These are phyloP conservation scores for Myrmophylax atrothorax DNA, from an alignment of 2,113 vertebrate species.

Conservation along the genomic window DNA sequence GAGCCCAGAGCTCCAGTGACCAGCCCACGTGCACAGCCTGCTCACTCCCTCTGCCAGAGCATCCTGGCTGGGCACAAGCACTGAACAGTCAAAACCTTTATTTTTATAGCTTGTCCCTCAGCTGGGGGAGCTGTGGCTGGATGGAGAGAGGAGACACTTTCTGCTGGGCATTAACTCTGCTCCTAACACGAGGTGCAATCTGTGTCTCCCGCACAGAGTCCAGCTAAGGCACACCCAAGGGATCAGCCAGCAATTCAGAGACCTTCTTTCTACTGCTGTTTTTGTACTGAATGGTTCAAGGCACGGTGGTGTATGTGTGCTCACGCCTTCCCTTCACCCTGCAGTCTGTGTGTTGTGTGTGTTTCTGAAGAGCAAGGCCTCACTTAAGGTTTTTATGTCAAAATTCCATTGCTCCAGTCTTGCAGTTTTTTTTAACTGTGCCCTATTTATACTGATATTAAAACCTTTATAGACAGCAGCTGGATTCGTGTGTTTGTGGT, in stretches of 20 bases:
- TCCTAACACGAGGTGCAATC: background rate
- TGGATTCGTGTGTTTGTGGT: background rate
- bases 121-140: conserved; percentile 34
- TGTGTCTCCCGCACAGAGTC: background rate
- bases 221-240: conserved; percentile 19
- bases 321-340: conserved; percentile 33
- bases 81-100: conserved; percentile 46
- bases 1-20: background rate
- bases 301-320: conserved; percentile 35
- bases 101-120: conserved; percentile 71
- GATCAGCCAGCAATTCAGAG: conserved; percentile 54
- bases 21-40: background rate
- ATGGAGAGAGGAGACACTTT: background rate
- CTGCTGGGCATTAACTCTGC: conserved; percentile 33
- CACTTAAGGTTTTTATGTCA: conserved; percentile 14
- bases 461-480: conserved; percentile 76
- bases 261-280: conserved; percentile 62
- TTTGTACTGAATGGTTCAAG: conserved; percentile 53
- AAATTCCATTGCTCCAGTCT: conserved; percentile 65
- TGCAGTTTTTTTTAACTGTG: conserved; percentile 78
- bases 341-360: conserved; percentile 24
- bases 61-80: background rate
- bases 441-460: conserved; percentile 86
- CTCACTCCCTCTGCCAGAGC: background rate
- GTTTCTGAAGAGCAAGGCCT: conserved; percentile 44